Conservation (phyloP, 2,888 invertebrate species). For the Mimumesa dahlbomi region DNA sequence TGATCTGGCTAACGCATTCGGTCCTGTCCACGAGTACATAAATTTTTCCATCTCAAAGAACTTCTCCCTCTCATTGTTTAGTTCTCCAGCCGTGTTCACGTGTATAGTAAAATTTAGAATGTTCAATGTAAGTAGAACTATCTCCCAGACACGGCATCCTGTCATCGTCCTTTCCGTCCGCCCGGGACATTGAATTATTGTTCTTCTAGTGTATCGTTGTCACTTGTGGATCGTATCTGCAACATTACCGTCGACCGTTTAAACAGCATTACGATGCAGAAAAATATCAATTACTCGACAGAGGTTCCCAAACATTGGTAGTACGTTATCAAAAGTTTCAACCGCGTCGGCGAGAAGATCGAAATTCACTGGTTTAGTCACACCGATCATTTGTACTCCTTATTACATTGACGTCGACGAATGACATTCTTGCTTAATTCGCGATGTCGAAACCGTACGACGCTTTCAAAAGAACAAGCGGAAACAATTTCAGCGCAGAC, state of each 20-base stretch:
- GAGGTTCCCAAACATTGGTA: no score
- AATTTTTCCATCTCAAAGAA: constrained; percentile 37
- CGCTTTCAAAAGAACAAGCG: no score
- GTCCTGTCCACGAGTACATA: constrained; percentile 71
- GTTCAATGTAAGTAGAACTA: constrained; percentile 48
- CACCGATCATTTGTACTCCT: no score
- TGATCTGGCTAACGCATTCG: constrained; percentile 75
- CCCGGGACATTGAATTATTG: constrained; percentile 62
- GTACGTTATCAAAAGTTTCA: no score
- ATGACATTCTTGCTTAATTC: no score
- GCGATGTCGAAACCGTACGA: background rate
- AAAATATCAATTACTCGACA: no score
- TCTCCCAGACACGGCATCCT: constrained; percentile 61
- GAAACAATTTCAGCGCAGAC: no score
- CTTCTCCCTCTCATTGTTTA: constrained; percentile 31
- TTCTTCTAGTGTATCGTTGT: constrained; percentile 3
- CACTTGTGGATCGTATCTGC: constrained; percentile 8
- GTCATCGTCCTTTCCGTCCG: constrained; percentile 62
- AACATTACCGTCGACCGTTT: background rate
- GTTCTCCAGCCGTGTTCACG: constrained; percentile 19
- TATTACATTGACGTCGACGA: no score
- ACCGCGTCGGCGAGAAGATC: no score
- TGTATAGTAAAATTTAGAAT: constrained; percentile 13
- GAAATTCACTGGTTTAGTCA: no score
- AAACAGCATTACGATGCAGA: no score